These are phyloP conservation scores for Tanypteryx hageni DNA, from an alignment of 2,888 invertebrate species.

Conservation along the genomic window DNA sequence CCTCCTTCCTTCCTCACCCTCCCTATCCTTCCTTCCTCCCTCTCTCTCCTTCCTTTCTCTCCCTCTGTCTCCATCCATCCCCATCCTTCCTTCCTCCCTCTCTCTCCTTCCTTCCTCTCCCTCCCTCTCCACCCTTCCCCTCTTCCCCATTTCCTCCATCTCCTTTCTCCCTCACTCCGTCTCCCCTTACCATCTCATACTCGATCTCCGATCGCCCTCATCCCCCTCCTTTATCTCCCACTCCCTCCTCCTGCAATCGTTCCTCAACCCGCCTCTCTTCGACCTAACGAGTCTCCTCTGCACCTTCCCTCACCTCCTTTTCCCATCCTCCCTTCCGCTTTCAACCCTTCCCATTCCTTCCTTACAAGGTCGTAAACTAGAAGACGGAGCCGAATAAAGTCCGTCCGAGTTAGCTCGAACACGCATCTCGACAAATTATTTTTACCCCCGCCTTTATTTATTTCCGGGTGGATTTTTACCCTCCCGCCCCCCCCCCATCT, in stretches of 20 bases:
- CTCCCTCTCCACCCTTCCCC: background rate
- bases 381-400: slow-evolving; percentile 42
- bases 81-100: background rate
- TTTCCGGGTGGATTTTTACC: background rate
- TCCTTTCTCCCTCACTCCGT: background rate
- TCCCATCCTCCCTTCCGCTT: background rate
- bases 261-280: background rate
- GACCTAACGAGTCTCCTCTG: background rate
- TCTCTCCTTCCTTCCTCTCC: background rate
- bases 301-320: background rate
- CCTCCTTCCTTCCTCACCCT: background rate
- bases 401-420: slow-evolving; percentile 36
- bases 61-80: background rate
- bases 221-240: background rate
- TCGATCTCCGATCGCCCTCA: background rate
- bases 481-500: background rate
- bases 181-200: background rate
- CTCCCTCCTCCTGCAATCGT: background rate
- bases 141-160: too few relatives aligned
- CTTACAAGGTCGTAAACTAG: slow-evolving; percentile 42
- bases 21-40: background rate
- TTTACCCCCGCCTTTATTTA: slow-evolving; percentile 40
- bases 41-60: background rate
- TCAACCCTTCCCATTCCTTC: background rate
- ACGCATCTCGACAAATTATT: slow-evolving; percentile 63